Evolutionary conservation across 1,140 invertebrate species (phyloP).

Genomic region (Calliphora vicina): DNA sequence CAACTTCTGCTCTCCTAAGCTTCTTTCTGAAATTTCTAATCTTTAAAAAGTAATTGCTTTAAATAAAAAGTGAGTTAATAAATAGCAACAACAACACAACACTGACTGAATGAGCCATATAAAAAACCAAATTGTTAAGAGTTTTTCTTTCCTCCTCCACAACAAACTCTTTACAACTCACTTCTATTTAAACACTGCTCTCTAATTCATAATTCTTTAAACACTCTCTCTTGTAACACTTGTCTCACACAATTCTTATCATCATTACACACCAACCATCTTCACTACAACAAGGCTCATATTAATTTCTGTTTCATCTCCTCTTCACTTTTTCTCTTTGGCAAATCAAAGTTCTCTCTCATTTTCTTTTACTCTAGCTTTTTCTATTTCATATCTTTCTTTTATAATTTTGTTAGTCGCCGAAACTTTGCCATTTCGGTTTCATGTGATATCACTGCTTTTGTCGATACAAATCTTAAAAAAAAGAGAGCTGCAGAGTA

Average conservation of each 20-base stretch:
- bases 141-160: background rate
- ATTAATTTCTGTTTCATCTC: background rate
- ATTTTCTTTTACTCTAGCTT: background rate
- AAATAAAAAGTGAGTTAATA: background rate
- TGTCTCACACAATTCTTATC: too few relatives aligned
- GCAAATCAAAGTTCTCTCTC: background rate
- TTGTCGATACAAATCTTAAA: constrained; percentile 43
- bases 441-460: constrained; percentile 62
- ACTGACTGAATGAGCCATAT: constrained; percentile 42
- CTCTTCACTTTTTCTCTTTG: background rate
- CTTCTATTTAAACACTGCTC: background rate
- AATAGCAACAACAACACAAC: constrained; percentile 26
- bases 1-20: background rate
- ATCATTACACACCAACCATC: too few relatives aligned
- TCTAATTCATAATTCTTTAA: background rate
- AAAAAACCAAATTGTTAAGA: constrained; percentile 12
- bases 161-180: background rate
- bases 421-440: constrained; percentile 62
- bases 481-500: constrained; percentile 38
- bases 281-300: too few relatives aligned
- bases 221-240: background rate
- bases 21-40: background rate
- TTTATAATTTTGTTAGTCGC: constrained; percentile 44
- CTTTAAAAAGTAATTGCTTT: background rate
- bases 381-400: background rate